Evolutionary conservation across 1,140 invertebrate species (phyloP).

Genomic region (Belonocnema kinseyi): DNA sequence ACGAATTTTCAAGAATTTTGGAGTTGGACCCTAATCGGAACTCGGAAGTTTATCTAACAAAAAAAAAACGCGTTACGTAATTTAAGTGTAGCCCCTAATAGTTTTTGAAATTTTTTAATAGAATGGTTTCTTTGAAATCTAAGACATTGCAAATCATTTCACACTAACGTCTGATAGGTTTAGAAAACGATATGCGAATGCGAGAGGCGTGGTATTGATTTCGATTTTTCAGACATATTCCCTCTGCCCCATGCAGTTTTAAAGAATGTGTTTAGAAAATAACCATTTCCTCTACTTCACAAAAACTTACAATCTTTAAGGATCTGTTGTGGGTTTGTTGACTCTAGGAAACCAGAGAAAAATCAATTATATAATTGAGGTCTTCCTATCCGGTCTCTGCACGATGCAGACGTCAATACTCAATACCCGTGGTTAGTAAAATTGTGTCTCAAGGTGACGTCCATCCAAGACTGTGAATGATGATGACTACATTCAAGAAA

Average conservation of each 20-base stretch:
- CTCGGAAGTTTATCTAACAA: too few species aligned
- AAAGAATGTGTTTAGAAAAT: not conserved
- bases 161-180: too few species aligned
- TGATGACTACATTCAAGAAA: constrained; percentile 12
- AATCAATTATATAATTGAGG: not conserved
- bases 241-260: not conserved
- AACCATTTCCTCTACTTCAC: not conserved
- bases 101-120: too few species aligned
- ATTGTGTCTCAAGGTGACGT: constrained; percentile 17
- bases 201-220: too few species aligned
- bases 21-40: too few species aligned
- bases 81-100: too few species aligned
- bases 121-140: too few species aligned
- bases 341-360: not conserved
- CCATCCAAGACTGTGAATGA: constrained; percentile 6
- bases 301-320: not conserved
- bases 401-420: not conserved
- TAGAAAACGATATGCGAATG: too few species aligned
- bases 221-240: too few species aligned
- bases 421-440: constrained; percentile 6
- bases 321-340: not conserved
- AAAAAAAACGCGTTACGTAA: too few species aligned
- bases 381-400: not conserved
- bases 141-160: too few species aligned
- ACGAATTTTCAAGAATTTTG: too few species aligned